Evolutionary conservation across 2,113 vertebrate species (phyloP).

Genomic region (Solea senegalensis): DNA sequence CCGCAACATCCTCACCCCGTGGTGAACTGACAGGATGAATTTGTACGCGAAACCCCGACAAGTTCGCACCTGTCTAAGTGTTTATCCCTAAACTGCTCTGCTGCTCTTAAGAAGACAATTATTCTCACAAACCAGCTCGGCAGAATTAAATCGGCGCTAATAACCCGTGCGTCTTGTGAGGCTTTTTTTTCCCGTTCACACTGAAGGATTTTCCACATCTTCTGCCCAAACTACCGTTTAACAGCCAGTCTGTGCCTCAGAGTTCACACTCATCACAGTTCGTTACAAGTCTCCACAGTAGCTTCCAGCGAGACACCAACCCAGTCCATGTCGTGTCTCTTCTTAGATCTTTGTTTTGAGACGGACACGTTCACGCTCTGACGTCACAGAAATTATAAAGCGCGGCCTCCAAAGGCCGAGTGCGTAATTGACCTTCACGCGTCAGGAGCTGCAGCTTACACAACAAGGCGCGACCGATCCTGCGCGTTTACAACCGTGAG

Average conservation of each 20-base stretch:
- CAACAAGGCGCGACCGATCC: conserved; percentile 43
- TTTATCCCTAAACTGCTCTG: conserved; percentile 25
- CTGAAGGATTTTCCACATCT: conserved; percentile 6
- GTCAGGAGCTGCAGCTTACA: conserved; percentile 7
- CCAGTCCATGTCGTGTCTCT: background rate
- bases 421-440: conserved; percentile 45
- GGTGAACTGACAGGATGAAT: conserved; percentile 17
- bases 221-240: conserved; percentile 47
- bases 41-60: conserved; percentile 1
- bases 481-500: conserved; percentile 8
- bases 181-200: background rate
- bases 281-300: background rate
- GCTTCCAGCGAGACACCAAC: conserved; percentile 55
- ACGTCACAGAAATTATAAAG: conserved; percentile 36
- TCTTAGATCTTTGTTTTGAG: too few species aligned
- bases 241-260: conserved; percentile 8
- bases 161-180: conserved; percentile 36
- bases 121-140: conserved; percentile 23
- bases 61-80: conserved; percentile 51
- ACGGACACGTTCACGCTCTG: too few species aligned
- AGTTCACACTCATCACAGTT: conserved; percentile 22
- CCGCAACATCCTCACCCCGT: conserved; percentile 6
- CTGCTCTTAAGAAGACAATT: conserved; percentile 4
- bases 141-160: conserved; percentile 26
- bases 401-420: background rate